Percentiles rank a stretch among this genome's conserved stretches.
Conservation (phyloP, 2,113 vertebrate genomes). For the Upupa epops region DNA sequence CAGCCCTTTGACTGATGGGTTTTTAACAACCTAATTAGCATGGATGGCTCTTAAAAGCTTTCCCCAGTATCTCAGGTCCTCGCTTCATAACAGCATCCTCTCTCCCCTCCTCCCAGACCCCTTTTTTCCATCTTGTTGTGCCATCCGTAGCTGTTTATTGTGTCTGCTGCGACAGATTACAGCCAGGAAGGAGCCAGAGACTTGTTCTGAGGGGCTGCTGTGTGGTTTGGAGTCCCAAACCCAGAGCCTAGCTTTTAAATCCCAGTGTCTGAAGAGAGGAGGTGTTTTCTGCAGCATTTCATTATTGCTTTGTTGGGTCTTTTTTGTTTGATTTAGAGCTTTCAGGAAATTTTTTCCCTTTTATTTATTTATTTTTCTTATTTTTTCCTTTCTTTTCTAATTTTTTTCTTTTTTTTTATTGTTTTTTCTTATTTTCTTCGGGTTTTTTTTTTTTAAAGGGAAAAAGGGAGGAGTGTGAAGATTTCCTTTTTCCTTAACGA, state of each 20-base stretch:
- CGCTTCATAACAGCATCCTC: not conserved
- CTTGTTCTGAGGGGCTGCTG: not conserved
- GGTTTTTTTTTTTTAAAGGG: not conserved
- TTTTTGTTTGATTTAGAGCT: not conserved
- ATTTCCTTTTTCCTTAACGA: not conserved
- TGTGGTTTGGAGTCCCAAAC: not conserved
- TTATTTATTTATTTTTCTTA: not conserved
- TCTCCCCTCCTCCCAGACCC: not conserved
- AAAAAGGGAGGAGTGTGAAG: not conserved
- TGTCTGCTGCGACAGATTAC: conserved; percentile 44
- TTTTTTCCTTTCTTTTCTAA: not conserved
- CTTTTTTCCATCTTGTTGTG: not conserved
- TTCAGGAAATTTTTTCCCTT: not conserved
- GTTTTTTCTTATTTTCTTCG: not conserved
- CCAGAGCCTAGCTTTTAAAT: not conserved
- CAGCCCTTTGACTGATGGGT: conserved; percentile 68
- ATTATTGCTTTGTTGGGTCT: not conserved
- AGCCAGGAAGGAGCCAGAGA: not conserved
- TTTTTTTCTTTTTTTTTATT: no score
- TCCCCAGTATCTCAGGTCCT: conserved; percentile 29
- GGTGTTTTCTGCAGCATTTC: not conserved
- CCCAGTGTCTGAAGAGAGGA: not conserved
- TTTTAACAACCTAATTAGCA: conserved; percentile 78
- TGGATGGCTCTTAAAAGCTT: conserved; percentile 72
- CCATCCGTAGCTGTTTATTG: conserved; percentile 69